phyloP scores from a whole-genome alignment of 2,797 vertebrate species.

The Cyclura pinguis region DNA sequence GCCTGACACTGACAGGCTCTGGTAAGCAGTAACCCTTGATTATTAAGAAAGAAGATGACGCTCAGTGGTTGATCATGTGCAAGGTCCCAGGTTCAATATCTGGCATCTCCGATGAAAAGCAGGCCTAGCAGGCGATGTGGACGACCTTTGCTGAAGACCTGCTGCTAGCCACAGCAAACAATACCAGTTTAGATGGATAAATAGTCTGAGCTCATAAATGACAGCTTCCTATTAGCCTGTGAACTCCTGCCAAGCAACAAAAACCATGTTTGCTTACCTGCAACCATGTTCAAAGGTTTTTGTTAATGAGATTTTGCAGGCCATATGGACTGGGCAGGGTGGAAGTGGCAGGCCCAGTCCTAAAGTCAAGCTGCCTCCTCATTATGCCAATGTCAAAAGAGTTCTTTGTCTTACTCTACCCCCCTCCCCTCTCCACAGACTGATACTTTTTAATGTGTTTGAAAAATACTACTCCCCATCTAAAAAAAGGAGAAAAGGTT shows the following conservation, averaged over 20 bases:
- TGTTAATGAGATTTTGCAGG: neutral
- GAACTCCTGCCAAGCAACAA: neutral
- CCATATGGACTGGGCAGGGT: neutral
- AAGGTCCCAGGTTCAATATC: no score
- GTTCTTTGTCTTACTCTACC: constrained; percentile 32
- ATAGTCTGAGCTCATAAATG: neutral
- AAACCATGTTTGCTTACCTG: neutral
- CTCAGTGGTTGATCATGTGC: no score
- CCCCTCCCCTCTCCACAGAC: neutral
- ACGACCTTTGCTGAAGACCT: neutral
- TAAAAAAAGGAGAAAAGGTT: constrained; percentile 29
- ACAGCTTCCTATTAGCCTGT: neutral
- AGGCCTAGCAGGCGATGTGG: neutral
- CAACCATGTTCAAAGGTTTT: neutral
- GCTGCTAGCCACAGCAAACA: neutral
- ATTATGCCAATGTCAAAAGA: neutral
- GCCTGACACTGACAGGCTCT: no score
- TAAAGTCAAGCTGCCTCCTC: constrained; percentile 20
- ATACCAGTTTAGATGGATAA: neutral
- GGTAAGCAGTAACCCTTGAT: no score
- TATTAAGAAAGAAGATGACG: no score
- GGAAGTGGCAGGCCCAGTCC: constrained; percentile 23
- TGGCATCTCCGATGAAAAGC: neutral
- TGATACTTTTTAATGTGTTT: constrained; percentile 20
- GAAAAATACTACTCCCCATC: constrained; percentile 38